Evolutionary conservation across 1,140 invertebrate species (phyloP).

Genomic region (Drosophila aff.): DNA sequence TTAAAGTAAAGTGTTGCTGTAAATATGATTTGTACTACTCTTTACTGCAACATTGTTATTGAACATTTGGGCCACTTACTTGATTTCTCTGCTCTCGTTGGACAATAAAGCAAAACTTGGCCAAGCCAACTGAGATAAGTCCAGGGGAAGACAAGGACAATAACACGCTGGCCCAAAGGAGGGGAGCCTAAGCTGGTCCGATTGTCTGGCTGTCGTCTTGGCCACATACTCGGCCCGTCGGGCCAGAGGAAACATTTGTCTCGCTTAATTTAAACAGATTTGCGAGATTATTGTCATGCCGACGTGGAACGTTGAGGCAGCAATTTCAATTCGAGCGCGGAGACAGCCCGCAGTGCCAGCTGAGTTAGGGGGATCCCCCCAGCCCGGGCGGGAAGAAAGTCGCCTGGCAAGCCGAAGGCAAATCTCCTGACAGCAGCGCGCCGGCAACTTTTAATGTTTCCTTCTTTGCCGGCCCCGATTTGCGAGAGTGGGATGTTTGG

Average conservation of each 20-base stretch:
- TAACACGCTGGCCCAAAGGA: neutral
- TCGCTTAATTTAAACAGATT: slow-evolving; percentile 84
- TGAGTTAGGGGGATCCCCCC: slow-evolving; percentile 57
- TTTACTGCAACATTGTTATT: neutral
- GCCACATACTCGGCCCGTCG: slow-evolving; percentile 46
- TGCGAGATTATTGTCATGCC: slow-evolving; percentile 83
- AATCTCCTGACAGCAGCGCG: slow-evolving; percentile 71
- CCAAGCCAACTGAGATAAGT: slow-evolving; percentile 4
- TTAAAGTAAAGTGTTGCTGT: too few species aligned
- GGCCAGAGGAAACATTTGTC: slow-evolving; percentile 77
- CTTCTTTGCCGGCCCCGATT: slow-evolving; percentile 28
- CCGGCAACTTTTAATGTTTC: slow-evolving; percentile 80
- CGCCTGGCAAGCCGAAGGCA: slow-evolving; percentile 38
- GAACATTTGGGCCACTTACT: slow-evolving; percentile 1
- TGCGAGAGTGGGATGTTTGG: slow-evolving; percentile 77
- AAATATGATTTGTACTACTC: neutral
- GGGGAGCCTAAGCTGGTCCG: slow-evolving; percentile 32
- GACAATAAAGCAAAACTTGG: slow-evolving; percentile 32
- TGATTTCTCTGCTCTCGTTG: slow-evolving; percentile 10
- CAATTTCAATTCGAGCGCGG: slow-evolving; percentile 74
- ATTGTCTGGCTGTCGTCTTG: slow-evolving; percentile 57
- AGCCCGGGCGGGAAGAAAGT: slow-evolving; percentile 42
- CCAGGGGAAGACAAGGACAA: slow-evolving; percentile 16
- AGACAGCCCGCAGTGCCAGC: slow-evolving; percentile 56
- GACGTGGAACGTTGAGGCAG: slow-evolving; percentile 80